Evolutionary conservation across 2,113 vertebrate genomes (phyloP), one percentile per base, ranked within the genome.

Genomic region (Galbula dea): DNA sequence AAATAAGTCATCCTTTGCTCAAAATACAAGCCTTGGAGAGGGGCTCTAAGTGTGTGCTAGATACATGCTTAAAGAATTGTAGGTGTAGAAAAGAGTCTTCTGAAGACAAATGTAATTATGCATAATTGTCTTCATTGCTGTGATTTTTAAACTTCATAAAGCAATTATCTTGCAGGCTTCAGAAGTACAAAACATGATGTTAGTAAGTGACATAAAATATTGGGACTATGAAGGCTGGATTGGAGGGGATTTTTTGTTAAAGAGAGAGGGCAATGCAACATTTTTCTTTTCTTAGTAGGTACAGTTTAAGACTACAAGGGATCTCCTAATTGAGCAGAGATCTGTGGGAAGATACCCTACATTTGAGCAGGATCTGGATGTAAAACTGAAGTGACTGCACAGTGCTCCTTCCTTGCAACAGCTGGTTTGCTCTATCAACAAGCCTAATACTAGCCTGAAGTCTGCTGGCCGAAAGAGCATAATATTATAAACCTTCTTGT

Each of bases 81-180:
- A 81, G 26, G 55, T 51, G 46, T 37, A 54, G n/a, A 68, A 84
- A 84, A 82, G 23, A 68, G 20, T 75, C 22, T 86, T 92, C 94
- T 39, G 61, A 88, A 88, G 27, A 17, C 11, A 22, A 55, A 61
- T 82, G 48, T 95, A 68, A 61, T 90, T 45, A 52, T 78, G 51
- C 29, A 27, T 83, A 65, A 59, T 81, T 68, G 23, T 72, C 19
- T 92, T 80, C 5, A 48, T 83, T 36, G 63, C 15, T 72, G 10
- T 85, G 48, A 27, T 51, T 86, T 90, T 78, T 78, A 74, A 77
- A 63, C 77, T 78, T 88, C 43, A 5, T 24, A 80, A 88, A 68
- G 22, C 65, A 67, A 36, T 82, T 91, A 29, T 65, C 52, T 59
- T 55, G 27, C 23, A 69, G 23, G 10, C 36, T 93, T 83, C 19